phyloP scores from a whole-genome alignment of 2,113 vertebrate genomes.

The Pionites leucogaster region DNA sequence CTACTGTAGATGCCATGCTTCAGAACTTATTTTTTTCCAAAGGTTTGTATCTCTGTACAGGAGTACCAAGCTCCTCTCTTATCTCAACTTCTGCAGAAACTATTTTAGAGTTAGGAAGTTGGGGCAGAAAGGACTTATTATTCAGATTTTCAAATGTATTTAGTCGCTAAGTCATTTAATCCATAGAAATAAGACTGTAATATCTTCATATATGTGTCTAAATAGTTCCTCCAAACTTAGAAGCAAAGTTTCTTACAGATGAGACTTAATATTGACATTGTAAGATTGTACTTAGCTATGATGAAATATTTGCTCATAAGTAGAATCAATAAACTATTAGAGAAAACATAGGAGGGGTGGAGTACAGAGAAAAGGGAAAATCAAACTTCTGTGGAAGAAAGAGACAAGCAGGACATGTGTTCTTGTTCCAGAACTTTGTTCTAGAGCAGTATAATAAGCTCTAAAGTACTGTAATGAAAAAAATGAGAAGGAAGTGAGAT shows the following conservation, averaged over 20 bases:
- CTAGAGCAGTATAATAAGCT: not conserved
- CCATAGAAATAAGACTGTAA: not conserved
- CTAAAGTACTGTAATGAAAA: not conserved
- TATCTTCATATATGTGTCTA: not conserved
- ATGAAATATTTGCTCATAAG: not conserved
- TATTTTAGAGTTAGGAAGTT: not conserved
- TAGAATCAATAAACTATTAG: not conserved
- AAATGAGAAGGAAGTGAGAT: not conserved
- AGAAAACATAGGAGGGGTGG: not conserved
- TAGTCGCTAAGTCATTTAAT: not conserved
- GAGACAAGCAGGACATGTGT: rapidly evolving
- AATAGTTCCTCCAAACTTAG: not conserved
- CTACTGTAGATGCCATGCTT: not conserved
- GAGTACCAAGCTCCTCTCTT: not conserved
- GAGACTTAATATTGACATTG: not conserved
- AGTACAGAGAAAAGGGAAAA: not conserved
- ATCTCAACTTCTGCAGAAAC: not conserved
- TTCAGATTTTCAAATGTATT: not conserved
- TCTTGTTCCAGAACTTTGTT: not conserved
- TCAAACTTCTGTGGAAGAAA: not conserved
- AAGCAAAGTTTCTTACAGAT: not conserved
- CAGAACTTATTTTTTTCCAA: not conserved
- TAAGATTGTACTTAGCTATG: not conserved
- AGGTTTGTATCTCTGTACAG: not conserved
- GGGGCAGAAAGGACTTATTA: not conserved